Evolutionary conservation across 2,113 vertebrate species (phyloP).

Genomic region (Tychaedon coryphoeus): DNA sequence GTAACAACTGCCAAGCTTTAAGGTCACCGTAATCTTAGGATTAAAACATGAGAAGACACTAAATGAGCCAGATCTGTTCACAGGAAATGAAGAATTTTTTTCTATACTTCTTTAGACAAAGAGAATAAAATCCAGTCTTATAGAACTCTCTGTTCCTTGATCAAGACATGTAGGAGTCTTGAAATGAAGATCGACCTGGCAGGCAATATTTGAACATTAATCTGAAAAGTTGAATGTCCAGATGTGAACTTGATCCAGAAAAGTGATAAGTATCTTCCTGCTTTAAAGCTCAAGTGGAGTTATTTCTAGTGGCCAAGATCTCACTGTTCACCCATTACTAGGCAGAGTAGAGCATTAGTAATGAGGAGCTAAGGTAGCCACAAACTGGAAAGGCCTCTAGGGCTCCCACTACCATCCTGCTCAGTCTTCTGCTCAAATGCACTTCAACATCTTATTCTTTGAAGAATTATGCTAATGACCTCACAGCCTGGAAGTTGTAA

Average conservation of each 20-base stretch:
- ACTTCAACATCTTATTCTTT: background rate
- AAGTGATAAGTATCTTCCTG: background rate
- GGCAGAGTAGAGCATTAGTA: background rate
- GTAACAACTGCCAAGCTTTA: background rate
- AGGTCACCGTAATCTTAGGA: background rate
- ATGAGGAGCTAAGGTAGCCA: background rate
- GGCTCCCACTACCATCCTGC: background rate
- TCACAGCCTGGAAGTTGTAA: background rate
- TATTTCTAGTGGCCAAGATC: background rate
- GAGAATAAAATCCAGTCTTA: background rate
- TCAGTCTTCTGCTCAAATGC: background rate
- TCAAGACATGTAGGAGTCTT: background rate
- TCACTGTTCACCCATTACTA: background rate
- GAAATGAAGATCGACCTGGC: background rate
- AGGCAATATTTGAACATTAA: background rate
- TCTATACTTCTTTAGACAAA: slow-evolving; percentile 14
- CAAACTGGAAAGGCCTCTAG: background rate
- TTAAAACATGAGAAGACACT: background rate
- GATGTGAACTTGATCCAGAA: background rate
- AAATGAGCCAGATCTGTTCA: background rate
- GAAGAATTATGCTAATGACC: background rate
- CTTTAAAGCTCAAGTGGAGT: background rate
- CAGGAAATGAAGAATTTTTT: background rate
- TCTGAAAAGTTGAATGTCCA: background rate
- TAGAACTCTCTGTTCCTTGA: background rate